Evolutionary conservation across 92 coral and sea anemone species (phyloP), one percentile per base, ranked within the genome.

Genomic region (Isaurus tuberculatus): DNA sequence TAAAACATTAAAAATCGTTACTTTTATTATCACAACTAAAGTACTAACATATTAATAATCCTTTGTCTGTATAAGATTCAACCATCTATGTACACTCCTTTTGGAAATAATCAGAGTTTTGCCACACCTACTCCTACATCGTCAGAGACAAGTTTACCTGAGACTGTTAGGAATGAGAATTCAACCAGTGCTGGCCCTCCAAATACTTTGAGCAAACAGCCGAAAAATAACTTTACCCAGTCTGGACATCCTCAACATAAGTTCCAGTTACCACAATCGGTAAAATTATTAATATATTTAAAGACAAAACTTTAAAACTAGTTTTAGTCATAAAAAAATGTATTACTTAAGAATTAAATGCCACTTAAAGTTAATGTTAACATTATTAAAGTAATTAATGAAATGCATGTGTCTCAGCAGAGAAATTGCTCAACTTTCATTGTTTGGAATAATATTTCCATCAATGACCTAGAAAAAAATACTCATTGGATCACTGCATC

Each of bases 201-300:
- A 48, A 77, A 33, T 20, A 63, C 82, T 57, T 8, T 34, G 36
- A 22, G 43, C 5, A 51, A 33, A 77, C 82, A 32, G 49, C 53
- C 82, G 31, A 37, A 60, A 32, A 77, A 77, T 51, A 77, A 60
- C 58, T 60, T 77, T 43, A 77, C 70, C 42, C 70, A 58, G 70
- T 36, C 82, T 60, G 82, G 82, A 36, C 82, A 31, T 11, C 82
- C 37, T 3, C 82, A 25, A 23, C 82, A 77, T 57, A 77, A 77
- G 82, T 77, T 77, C 82, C 70, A 77, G 82, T 77, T 77, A 77
- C 70, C 82, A 58, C 55, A 77, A 58, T 67, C 70, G 82, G 82
- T 77, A 77, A 77, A 77, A 77, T 23, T 31, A 34, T 34, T 32
- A 20, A 58, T 0, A 2, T 17, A 77, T 33, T 33, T 8, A 19